Percentiles rank a stretch among this genome's conserved stretches.
Evolutionary conservation across 2,797 vertebrate genomes (phyloP).

Genomic region (Microhierax caerulescens): DNA sequence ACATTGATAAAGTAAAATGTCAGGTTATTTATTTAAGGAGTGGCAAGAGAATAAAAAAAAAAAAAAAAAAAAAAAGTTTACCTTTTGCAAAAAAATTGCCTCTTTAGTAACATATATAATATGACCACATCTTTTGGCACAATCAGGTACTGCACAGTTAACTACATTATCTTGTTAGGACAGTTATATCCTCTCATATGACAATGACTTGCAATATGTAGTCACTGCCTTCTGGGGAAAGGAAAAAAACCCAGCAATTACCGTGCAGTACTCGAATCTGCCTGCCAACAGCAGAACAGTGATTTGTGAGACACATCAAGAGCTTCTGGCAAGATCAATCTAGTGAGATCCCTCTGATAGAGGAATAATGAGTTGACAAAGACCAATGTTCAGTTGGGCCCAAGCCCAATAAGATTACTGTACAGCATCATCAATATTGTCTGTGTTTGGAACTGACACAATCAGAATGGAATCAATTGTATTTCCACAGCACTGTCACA

Average conservation of each 20-base stretch:
- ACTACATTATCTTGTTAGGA: slow-evolving; percentile 65
- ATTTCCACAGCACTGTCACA: slow-evolving; percentile 79
- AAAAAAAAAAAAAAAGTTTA: background rate
- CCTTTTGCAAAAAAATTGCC: slow-evolving; percentile 30
- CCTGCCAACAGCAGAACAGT: slow-evolving; percentile 81
- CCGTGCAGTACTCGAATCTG: slow-evolving; percentile 76
- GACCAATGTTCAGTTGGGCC: slow-evolving; percentile 80
- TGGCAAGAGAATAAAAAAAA: background rate
- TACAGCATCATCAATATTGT: slow-evolving; percentile 81
- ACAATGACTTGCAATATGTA: slow-evolving; percentile 72
- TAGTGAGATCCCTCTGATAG: slow-evolving; percentile 80
- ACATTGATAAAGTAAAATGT: background rate
- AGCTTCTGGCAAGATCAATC: slow-evolving; percentile 82
- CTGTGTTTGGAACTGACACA: slow-evolving; percentile 79
- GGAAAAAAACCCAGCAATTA: slow-evolving; percentile 75
- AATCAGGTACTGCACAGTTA: slow-evolving; percentile 27
- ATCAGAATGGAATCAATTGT: slow-evolving; percentile 81
- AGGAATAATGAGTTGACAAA: slow-evolving; percentile 83
- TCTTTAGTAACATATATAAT: background rate
- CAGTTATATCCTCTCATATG: slow-evolving; percentile 70
- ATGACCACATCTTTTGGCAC: slow-evolving; percentile 42
- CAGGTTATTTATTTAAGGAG: slow-evolving; percentile 6
- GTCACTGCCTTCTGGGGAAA: slow-evolving; percentile 70
- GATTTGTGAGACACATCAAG: slow-evolving; percentile 83
- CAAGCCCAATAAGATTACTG: slow-evolving; percentile 81